Percentiles rank a stretch among this genome's conserved stretches.
Conservation (phyloP, 2,888 invertebrate species). For the Nomada fucata region DNA sequence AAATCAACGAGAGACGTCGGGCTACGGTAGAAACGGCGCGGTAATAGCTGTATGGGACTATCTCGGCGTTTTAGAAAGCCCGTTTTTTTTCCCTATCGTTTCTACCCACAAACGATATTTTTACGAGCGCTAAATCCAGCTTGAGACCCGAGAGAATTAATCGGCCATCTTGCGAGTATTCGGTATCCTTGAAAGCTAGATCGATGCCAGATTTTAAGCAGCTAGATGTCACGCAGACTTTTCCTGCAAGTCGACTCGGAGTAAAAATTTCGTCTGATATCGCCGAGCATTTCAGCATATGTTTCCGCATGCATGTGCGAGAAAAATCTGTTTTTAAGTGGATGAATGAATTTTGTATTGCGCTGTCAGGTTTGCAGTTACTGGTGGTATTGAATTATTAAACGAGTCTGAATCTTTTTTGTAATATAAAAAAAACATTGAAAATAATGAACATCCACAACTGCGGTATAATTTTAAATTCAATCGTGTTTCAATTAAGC, state of each 20-base stretch:
- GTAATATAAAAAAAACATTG: not conserved
- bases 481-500: too few species aligned
- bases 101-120: conserved; percentile 47
- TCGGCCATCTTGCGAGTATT: conserved; percentile 47
- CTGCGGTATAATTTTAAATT: too few species aligned
- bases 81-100: conserved; percentile 54
- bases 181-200: conserved; percentile 35
- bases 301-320: too few species aligned
- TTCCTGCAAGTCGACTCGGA: not conserved
- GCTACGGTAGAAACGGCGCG: conserved; percentile 10
- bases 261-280: not conserved
- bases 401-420: too few species aligned
- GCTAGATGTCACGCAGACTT: conserved; percentile 6
- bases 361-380: too few species aligned
- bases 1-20: conserved; percentile 40
- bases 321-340: too few species aligned
- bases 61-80: conserved; percentile 49
- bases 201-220: conserved; percentile 26
- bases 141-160: conserved; percentile 48
- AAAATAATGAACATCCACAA: not conserved
- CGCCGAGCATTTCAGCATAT: not conserved
- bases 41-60: conserved; percentile 46
- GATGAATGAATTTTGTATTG: too few species aligned
- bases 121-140: conserved; percentile 59
- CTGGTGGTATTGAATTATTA: too few species aligned